Evolutionary conservation across 2,113 vertebrate species (phyloP).

Genomic region (Dicentrarchus labrax): DNA sequence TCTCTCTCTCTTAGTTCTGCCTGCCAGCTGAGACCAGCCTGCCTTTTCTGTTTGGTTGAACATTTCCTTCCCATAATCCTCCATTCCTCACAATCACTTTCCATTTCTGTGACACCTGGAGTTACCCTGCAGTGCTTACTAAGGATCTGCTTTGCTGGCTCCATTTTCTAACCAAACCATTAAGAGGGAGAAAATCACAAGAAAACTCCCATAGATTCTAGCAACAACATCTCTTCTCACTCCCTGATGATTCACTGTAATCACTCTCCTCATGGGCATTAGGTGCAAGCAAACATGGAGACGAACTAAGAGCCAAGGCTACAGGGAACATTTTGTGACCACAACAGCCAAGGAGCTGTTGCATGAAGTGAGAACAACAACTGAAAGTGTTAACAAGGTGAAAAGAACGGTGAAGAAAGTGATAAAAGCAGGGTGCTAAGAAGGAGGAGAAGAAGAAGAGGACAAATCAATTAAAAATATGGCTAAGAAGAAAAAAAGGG

Average conservation of each 20-base stretch:
- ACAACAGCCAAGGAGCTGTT: neutral
- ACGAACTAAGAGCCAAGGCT: slow-evolving; percentile 32
- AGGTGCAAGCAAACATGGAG: slow-evolving; percentile 24
- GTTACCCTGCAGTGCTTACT: slow-evolving; percentile 26
- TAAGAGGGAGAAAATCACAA: neutral
- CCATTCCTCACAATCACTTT: slow-evolving; percentile 70
- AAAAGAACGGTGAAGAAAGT: slow-evolving; percentile 48
- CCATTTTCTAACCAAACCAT: slow-evolving; percentile 27
- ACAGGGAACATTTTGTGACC: slow-evolving; percentile 40
- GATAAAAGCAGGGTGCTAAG: neutral
- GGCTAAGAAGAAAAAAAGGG: neutral
- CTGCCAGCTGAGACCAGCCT: slow-evolving; percentile 56
- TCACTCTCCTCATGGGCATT: slow-evolving; percentile 35
- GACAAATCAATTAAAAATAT: neutral
- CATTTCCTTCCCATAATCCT: slow-evolving; percentile 54
- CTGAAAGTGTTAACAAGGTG: slow-evolving; percentile 48
- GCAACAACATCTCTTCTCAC: slow-evolving; percentile 26
- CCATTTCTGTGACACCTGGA: slow-evolving; percentile 70
- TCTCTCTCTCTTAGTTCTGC: neutral
- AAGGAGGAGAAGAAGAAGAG: neutral
- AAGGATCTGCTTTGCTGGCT: slow-evolving; percentile 31
- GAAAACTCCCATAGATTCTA: neutral
- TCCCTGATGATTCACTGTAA: slow-evolving; percentile 63
- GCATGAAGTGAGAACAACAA: slow-evolving; percentile 13
- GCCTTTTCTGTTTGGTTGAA: slow-evolving; percentile 55